Evolutionary conservation across 2,888 invertebrate genomes (phyloP).

Genomic region (Euzophera pinguis): DNA sequence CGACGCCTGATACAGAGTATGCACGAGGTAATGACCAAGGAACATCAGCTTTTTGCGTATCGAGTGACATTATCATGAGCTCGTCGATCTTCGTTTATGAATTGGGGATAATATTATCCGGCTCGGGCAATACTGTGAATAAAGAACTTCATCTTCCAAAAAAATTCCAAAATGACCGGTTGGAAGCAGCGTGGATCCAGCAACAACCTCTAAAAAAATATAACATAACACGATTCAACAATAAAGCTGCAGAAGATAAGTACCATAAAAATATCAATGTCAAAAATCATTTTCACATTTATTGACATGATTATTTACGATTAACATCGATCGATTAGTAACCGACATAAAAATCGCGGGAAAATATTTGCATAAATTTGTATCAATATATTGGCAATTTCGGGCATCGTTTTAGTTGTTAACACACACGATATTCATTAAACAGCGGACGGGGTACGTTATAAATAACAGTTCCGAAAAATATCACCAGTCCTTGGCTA

Average conservation of each 20-base stretch:
- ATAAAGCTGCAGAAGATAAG: no score
- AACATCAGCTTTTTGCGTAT: constrained; percentile 8
- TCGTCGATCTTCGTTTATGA: not conserved
- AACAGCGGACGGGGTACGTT: not conserved
- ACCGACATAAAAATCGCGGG: not conserved
- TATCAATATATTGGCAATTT: not conserved
- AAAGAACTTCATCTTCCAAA: no score
- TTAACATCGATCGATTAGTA: not conserved
- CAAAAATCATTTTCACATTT: not conserved
- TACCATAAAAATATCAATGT: no score
- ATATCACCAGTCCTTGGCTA: constrained; percentile 27
- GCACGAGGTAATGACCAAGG: not conserved
- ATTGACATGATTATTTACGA: not conserved
- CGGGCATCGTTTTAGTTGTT: not conserved
- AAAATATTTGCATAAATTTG: not conserved
- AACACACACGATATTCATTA: constrained; percentile 1
- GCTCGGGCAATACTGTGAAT: no score
- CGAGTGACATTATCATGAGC: not conserved
- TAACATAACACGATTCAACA: no score
- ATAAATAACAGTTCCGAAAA: constrained; percentile 8
- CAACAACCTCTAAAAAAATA: no score
- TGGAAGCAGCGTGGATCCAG: no score
- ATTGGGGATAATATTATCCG: no score
- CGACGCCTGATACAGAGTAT: not conserved
- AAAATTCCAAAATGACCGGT: no score